phyloP scores from a whole-genome alignment of 2,113 vertebrate species.

The Rhinichthys klamathensis region DNA sequence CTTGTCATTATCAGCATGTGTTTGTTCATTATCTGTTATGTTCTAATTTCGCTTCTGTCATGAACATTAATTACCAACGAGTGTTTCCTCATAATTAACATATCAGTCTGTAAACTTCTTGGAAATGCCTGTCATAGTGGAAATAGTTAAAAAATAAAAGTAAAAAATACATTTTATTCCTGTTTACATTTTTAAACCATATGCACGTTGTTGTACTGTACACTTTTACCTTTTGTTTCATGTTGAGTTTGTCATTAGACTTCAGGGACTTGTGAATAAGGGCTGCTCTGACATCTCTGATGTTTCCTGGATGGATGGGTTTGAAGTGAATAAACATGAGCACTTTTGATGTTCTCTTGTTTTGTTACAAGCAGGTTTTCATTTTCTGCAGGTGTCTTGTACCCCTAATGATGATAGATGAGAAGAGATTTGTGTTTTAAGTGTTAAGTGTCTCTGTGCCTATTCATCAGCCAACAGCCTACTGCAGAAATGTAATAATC shows the following conservation, averaged over 20 bases:
- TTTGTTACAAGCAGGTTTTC: not conserved
- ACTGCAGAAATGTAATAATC: no score
- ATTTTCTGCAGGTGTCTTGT: not conserved
- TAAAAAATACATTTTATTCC: not conserved
- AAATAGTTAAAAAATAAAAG: not conserved
- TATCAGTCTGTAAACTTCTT: constrained; percentile 55
- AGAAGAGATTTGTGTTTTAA: not conserved
- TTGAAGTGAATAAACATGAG: not conserved
- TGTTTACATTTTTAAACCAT: not conserved
- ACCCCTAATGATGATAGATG: constrained; percentile 8
- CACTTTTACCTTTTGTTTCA: not conserved
- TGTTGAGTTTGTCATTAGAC: not conserved
- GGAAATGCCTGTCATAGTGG: constrained; percentile 45
- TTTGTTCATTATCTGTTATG: constrained; percentile 45
- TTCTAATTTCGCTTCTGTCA: constrained; percentile 64
- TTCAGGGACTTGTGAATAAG: not conserved
- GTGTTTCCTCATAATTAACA: constrained; percentile 65
- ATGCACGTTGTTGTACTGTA: not conserved
- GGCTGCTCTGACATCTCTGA: not conserved
- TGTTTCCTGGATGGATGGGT: not conserved
- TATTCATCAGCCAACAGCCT: no score
- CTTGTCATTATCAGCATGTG: not conserved
- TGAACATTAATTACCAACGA: constrained; percentile 67
- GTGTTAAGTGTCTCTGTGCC: not conserved
- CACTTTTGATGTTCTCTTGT: constrained; percentile 13